Conservation (phyloP, 2,797 vertebrate species). For the Nannoperca obscura region DNA sequence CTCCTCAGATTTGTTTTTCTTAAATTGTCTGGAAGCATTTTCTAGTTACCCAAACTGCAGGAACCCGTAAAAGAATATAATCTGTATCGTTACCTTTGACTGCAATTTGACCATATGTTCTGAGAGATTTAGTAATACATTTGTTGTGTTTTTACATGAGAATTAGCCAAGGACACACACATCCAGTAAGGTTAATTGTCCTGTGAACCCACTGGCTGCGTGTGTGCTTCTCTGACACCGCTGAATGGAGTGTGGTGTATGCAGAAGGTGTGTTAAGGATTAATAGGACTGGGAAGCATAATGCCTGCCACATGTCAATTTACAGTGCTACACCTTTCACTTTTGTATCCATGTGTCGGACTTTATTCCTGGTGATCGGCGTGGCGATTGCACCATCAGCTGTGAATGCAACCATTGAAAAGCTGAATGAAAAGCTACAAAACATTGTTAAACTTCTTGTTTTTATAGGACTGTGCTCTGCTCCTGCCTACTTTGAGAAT, state of each 20-base stretch:
- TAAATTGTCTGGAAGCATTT: background rate
- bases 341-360: background rate
- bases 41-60: background rate
- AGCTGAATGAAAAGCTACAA: background rate
- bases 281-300: background rate
- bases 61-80: background rate
- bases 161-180: slow-evolving; percentile 60
- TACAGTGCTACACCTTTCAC: background rate
- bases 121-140: background rate
- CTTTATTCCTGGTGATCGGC: background rate
- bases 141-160: background rate
- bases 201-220: slow-evolving; percentile 56
- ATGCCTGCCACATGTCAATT: background rate
- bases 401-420: background rate
- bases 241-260: background rate
- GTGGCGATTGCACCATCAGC: background rate
- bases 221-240: background rate
- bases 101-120: background rate
- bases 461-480: background rate
- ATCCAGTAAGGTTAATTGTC: slow-evolving; percentile 63
- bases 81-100: background rate
- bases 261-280: background rate
- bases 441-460: background rate
- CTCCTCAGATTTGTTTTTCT: background rate
- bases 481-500: background rate